Percentiles rank a stretch among this genome's conserved stretches.
These are phyloP conservation scores for Drosophila testacea DNA, from an alignment of 2,888 invertebrate genomes.

Conservation along the genomic window DNA sequence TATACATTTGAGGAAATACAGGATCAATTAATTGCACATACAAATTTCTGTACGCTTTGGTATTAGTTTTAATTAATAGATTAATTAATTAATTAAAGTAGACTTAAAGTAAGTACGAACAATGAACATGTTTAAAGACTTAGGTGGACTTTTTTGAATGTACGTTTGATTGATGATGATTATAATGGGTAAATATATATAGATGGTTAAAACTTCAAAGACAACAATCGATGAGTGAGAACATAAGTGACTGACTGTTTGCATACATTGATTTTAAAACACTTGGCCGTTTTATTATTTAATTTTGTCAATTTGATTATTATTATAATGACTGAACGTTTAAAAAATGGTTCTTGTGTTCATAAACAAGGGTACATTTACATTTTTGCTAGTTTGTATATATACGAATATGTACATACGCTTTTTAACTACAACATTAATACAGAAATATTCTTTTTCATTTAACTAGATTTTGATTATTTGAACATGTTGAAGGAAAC, in stretches of 20 bases:
- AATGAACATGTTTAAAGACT: constrained; percentile 9
- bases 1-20: constrained; percentile 18
- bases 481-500: constrained; percentile 11
- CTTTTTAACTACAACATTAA: constrained; percentile 61
- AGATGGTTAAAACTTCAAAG: constrained; percentile 78
- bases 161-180: constrained; percentile 27
- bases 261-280: constrained; percentile 44
- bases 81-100: not conserved
- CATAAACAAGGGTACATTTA: constrained; percentile 48
- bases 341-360: constrained; percentile 42
- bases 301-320: constrained; percentile 22
- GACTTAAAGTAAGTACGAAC: constrained; percentile 16
- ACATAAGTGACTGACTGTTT: constrained; percentile 70
- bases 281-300: constrained; percentile 34
- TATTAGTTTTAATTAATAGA: constrained; percentile 2
- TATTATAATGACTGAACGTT: constrained; percentile 40
- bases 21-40: constrained; percentile 13
- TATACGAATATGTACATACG: constrained; percentile 41
- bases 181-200: constrained; percentile 52
- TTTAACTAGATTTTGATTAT: constrained; percentile 21
- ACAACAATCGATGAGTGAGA: constrained; percentile 79
- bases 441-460: constrained; percentile 26
- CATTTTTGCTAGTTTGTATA: constrained; percentile 44
- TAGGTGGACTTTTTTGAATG: not conserved
- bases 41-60: constrained; percentile 2